Evolutionary conservation across 2,888 invertebrate genomes (phyloP).

Genomic region (Prenolepis imparis): DNA sequence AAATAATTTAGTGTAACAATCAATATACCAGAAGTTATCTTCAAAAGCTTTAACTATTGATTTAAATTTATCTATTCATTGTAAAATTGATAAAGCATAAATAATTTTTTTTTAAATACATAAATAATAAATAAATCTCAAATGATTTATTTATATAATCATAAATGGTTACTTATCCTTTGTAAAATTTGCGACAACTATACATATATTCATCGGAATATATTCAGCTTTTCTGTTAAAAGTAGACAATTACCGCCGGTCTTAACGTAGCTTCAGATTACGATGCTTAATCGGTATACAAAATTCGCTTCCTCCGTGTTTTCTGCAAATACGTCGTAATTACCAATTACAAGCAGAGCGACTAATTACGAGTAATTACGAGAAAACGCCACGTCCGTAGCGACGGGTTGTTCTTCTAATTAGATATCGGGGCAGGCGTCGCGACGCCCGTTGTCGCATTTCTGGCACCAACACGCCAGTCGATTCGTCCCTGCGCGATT

Average conservation of each 20-base stretch:
- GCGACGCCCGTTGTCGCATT: slow-evolving; percentile 56
- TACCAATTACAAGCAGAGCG: slow-evolving; percentile 59
- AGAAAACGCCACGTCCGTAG: slow-evolving; percentile 61
- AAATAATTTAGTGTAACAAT: neutral
- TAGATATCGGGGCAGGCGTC: slow-evolving; percentile 66
- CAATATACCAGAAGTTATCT: neutral
- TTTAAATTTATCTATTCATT: neutral
- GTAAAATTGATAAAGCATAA: neutral
- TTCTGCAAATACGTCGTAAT: slow-evolving; percentile 54
- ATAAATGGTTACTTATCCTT: neutral
- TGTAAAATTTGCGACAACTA: neutral
- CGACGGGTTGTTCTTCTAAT: slow-evolving; percentile 72
- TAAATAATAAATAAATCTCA: no score
- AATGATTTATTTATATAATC: neutral
- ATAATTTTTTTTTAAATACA: no score
- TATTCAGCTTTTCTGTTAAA: slow-evolving; percentile 10
- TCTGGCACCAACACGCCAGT: slow-evolving; percentile 33
- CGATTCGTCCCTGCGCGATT: slow-evolving; percentile 53
- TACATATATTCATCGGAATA: slow-evolving; percentile 11
- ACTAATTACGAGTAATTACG: slow-evolving; percentile 69
- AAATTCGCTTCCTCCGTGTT: slow-evolving; percentile 24
- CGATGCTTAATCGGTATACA: slow-evolving; percentile 28
- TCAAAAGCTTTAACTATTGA: neutral
- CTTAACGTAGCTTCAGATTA: neutral
- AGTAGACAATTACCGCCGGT: neutral